Conservation (phyloP, 2,113 vertebrate species). For the Loxodonta africana region DNA sequence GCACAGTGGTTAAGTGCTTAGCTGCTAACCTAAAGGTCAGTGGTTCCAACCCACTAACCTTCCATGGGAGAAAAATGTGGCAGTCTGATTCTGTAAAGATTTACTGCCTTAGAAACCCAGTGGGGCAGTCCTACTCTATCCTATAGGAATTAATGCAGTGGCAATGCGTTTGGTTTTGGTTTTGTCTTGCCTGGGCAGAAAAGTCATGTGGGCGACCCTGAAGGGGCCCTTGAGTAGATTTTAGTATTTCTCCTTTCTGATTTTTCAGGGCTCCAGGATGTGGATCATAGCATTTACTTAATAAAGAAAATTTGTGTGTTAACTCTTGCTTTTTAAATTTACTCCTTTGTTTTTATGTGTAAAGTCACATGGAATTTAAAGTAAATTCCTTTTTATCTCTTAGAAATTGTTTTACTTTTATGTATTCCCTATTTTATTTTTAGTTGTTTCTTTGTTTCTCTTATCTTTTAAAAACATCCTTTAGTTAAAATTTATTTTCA, state of each 20-base stretch:
- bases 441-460: neutral
- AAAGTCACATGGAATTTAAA: neutral
- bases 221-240: neutral
- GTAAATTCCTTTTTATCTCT: neutral
- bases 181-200: neutral
- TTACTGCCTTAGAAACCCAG: no score
- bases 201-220: neutral
- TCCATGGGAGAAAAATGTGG: no score
- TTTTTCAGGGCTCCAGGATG: neutral
- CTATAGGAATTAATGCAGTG: no score
- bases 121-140: no score
- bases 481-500: slow-evolving; percentile 22
- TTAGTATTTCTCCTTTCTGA: neutral
- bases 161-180: neutral
- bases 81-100: no score
- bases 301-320: slow-evolving; percentile 11
- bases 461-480: neutral
- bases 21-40: no score
- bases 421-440: neutral
- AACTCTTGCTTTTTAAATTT: neutral
- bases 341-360: slow-evolving; percentile 13
- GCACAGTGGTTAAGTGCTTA: no score
- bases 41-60: no score
- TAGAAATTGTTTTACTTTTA: neutral
- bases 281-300: neutral